A percentile compares a stretch with the other conserved stretches of the same genome.
Conservation (phyloP, 2,113 vertebrate genomes). For the Balaeniceps rex region DNA sequence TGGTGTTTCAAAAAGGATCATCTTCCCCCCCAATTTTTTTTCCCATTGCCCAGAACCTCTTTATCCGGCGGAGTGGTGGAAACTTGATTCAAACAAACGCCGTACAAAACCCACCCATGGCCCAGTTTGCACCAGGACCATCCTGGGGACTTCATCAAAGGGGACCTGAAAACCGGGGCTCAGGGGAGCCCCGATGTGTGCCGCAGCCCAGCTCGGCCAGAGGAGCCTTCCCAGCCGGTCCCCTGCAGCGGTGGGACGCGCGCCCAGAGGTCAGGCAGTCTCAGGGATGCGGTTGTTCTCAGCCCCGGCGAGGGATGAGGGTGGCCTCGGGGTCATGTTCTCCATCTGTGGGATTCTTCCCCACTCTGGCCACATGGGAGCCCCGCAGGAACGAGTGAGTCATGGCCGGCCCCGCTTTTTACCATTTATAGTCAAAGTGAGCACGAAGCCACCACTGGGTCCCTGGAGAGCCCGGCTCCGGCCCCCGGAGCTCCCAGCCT, state of each 20-base stretch:
- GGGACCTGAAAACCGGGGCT: neutral
- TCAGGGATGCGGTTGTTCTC: neutral
- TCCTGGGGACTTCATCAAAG: neutral
- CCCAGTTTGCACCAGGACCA: neutral
- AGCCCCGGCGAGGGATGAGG: neutral
- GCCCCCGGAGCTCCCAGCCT: slow-evolving; percentile 33
- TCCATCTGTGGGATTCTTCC: slow-evolving; percentile 42
- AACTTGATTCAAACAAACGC: neutral
- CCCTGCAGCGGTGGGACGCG: fast-evolving
- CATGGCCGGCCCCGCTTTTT: slow-evolving; percentile 16
- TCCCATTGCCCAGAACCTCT: neutral
- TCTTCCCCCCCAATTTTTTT: neutral
- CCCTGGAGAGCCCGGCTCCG: slow-evolving; percentile 22
- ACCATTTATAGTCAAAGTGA: slow-evolving; percentile 67
- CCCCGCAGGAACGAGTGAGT: slow-evolving; percentile 34
- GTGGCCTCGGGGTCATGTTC: neutral
- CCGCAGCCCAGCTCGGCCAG: fast-evolving
- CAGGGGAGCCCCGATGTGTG: neutral
- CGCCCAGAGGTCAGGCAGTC: neutral
- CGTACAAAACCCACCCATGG: neutral
- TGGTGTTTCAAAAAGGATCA: neutral
- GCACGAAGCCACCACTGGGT: neutral
- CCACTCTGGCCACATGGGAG: slow-evolving; percentile 30
- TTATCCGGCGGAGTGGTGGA: neutral
- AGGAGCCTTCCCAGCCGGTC: neutral